Evolutionary conservation across 2,888 invertebrate genomes (phyloP).

Genomic region (Creontiades dilutus): DNA sequence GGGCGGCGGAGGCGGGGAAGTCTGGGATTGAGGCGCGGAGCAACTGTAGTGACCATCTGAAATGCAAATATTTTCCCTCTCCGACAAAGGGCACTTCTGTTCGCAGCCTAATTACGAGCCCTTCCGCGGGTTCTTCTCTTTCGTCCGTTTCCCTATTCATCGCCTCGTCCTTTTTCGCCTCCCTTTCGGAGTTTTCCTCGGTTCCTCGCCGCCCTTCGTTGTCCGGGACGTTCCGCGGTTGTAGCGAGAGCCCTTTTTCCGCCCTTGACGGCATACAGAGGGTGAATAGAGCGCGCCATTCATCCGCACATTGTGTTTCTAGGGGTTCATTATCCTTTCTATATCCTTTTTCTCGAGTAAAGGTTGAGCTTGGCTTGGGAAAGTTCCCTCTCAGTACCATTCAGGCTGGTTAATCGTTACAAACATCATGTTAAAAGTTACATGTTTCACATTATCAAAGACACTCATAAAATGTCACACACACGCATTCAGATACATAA

Average conservation of each 20-base stretch:
- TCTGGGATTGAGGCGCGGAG: constrained; percentile 54
- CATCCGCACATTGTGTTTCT: constrained; percentile 45
- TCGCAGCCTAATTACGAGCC: constrained; percentile 67
- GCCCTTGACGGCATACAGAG: constrained; percentile 31
- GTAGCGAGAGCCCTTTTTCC: constrained; percentile 1
- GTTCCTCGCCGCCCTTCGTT: background rate
- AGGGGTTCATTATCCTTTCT: constrained; percentile 35
- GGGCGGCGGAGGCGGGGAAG: background rate
- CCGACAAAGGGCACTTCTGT: constrained; percentile 67
- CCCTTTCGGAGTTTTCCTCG: background rate
- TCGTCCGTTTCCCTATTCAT: constrained; percentile 43
- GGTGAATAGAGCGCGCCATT: background rate
- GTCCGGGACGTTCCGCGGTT: background rate
- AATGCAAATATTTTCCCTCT: constrained; percentile 66
- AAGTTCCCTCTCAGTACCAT: background rate
- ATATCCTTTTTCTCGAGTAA: background rate
- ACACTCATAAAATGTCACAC: no score
- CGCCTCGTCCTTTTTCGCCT: constrained; percentile 53
- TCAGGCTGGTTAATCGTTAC: no score
- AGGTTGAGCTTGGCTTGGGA: background rate
- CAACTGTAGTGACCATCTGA: constrained; percentile 65
- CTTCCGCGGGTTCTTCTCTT: constrained; percentile 40
- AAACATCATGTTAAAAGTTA: no score
- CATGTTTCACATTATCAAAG: no score
- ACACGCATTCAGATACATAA: no score